Base-by-base conservation (phyloP, 2,888 invertebrate genomes). In the Napeogenes sylphis region DNA sequence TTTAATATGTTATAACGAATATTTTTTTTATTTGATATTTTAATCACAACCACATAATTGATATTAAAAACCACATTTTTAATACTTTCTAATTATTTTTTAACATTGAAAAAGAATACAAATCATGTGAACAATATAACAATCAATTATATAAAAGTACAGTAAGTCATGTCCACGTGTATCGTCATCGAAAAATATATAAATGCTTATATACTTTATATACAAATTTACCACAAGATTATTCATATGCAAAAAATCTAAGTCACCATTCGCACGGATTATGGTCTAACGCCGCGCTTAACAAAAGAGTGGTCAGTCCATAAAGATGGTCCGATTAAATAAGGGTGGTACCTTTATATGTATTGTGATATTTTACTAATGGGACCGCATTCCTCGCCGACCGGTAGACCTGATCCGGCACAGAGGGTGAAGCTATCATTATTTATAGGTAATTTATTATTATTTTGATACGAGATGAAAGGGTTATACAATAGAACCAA, bases 361-460 rank as follows among this genome's bases (percentile, higher is more conserved):
- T 79, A 84, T 87, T 88, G 86, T 89, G 82, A 84, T 83, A 80
- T 75, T 84, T 83, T 83, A 82, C 88, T 89, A 89, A 89, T 87
- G 85, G 87, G 84, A 84, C 89, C 87, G 74, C 88, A 86, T 89
- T 89, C 87, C 85, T 74, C 71, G 77, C 69, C 73, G 87, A 81
- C 90, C 87, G 81, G 89, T 90, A 85, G 76, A 83, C 83, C 84
- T 77, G 86, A 78, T 79, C 75, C 76, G 71, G 75, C 35, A 35
- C 35, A 73, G 59, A 65, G 75, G 77, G 73, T 70, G 68, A 21
- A 21, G 21, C 21, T 21, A 21, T 78, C 82, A 87, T 87, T 85
- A 88, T 88, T 87, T 88, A 87, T 85, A 85, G 78, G 86, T 86
- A 87, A 88, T 89, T 87, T 87, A 88, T 88, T 89, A 88, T 89